These are phyloP conservation scores for Brachyhypopomus gauderio DNA, from an alignment of 2,113 vertebrate genomes.

Conservation along the genomic window DNA sequence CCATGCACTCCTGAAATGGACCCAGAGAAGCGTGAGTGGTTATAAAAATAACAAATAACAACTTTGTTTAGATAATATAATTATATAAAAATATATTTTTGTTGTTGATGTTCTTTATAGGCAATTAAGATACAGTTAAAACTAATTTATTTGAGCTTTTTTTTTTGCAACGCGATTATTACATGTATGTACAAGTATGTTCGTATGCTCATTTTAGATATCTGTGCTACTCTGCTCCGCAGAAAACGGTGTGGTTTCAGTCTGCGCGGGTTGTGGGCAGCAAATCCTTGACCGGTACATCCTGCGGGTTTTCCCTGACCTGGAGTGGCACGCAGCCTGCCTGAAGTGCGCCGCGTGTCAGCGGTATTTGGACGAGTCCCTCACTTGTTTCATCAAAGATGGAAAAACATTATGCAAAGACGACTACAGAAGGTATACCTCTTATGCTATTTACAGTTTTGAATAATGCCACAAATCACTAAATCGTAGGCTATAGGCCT, in stretches of 20 bases:
- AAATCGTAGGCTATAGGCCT: too few species aligned
- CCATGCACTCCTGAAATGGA: slow-evolving; percentile 25
- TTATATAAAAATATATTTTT: too few species aligned
- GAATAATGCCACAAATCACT: not conserved
- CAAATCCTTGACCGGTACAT: slow-evolving; percentile 97
- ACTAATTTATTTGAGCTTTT: too few species aligned
- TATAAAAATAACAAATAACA: not conserved
- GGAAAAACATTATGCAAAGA: slow-evolving; percentile 97
- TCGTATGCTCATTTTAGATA: not conserved
- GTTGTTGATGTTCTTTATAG: too few species aligned
- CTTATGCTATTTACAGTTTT: not conserved
- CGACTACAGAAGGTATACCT: slow-evolving; percentile 88
- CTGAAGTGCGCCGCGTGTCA: slow-evolving; percentile 95
- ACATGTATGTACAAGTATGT: not conserved
- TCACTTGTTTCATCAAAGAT: slow-evolving; percentile 95
- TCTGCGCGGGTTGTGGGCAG: slow-evolving; percentile 95
- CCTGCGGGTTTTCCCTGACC: slow-evolving; percentile 92
- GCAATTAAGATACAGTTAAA: too few species aligned
- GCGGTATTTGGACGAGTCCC: slow-evolving; percentile 92
- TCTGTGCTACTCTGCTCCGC: not conserved
- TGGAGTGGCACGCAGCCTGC: slow-evolving; percentile 97
- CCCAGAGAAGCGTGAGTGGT: slow-evolving; percentile 28
- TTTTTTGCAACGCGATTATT: too few species aligned
- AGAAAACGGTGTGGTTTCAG: slow-evolving; percentile 58
- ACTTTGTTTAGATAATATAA: not conserved